phyloP scores from a whole-genome alignment of 2,113 vertebrate species.

The Rafetus swinhoei region DNA sequence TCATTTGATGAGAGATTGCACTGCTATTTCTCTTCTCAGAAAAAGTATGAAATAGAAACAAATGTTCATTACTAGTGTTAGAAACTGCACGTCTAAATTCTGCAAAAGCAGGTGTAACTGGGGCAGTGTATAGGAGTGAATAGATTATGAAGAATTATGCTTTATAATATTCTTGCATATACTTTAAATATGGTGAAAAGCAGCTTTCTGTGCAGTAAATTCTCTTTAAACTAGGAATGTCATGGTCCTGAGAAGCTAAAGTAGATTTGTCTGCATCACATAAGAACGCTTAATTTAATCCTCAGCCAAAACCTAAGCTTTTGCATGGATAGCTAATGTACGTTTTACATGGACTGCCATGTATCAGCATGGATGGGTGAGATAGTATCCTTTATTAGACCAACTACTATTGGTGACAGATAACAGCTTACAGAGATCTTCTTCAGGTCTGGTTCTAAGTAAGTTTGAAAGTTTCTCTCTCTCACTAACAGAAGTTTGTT shows the following conservation, averaged over 20 bases:
- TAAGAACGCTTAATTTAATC: slow-evolving; percentile 56
- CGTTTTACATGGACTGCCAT: background rate
- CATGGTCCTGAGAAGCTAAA: slow-evolving; percentile 43
- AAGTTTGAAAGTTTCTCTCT: background rate
- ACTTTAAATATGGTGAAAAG: slow-evolving; percentile 31
- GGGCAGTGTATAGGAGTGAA: background rate
- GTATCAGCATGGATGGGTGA: background rate
- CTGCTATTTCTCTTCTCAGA: background rate
- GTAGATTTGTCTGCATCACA: slow-evolving; percentile 50
- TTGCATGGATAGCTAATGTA: slow-evolving; percentile 27
- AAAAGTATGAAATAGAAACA: background rate
- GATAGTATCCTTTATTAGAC: background rate
- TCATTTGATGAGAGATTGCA: background rate
- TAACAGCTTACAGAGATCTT: background rate
- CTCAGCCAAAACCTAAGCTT: slow-evolving; percentile 38
- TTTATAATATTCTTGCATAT: slow-evolving; percentile 8
- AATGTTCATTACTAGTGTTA: background rate
- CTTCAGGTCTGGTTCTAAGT: background rate
- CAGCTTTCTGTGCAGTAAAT: slow-evolving; percentile 45
- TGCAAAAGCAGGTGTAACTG: slow-evolving; percentile 17
- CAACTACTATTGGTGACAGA: background rate
- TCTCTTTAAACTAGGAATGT: slow-evolving; percentile 20
- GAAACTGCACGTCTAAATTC: background rate
- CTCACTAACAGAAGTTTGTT: background rate
- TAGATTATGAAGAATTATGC: slow-evolving; percentile 49